Base-by-base conservation (phyloP, 2,797 vertebrate species). In the Silurus lanzhouensis region DNA sequence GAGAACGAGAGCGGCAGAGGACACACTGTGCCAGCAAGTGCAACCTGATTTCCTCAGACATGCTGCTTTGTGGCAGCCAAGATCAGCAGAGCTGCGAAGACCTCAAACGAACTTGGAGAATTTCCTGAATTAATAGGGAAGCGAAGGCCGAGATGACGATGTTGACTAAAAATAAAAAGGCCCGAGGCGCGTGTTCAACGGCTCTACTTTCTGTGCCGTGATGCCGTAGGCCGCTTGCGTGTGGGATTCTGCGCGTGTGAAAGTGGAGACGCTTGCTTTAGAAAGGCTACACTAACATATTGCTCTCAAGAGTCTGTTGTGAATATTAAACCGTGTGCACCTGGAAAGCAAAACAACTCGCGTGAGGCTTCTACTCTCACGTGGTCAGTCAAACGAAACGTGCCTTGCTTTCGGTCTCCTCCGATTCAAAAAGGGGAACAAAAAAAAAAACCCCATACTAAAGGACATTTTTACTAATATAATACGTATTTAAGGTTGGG, bases 11-110 rank as follows among this genome's bases (percentile, higher is more conserved):
- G 90, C 80, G 57, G 91, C 89, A 90, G 91, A 91, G 92, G 92
- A 94, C 91, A 93, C 94, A 94, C 89, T 91, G 92, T 96, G 94
- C 96, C 95, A 95, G 90, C 84, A 90, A 95, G 89, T 89, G 89
- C 94, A 95, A 94, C 93, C 93, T 95, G 94, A 93, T 95, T 95
- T 95, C 94, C 94, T 94, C 94, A 96, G 94, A 94, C 91, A 89
- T 63, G 84, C 89, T 92, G 89, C 74, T 88, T 86, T 25, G 22
- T 91, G 80, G 81, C 90, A 93, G 93, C 93, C 95, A 96, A 94
- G 92, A 87, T 91, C 92, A 94, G 92, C 89, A 93, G 83, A 83
- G 88, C 88, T 86, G 83, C 83, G 84, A 84, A 90, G 89, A 91
- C 94, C 94, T 95, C 86, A 90, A 89, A 85, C 95, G 94, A 95